A percentile compares a stretch with the other conserved stretches of the same genome.
Conservation (phyloP, 2,888 invertebrate genomes). For the Lasioglossum pauxillum region DNA sequence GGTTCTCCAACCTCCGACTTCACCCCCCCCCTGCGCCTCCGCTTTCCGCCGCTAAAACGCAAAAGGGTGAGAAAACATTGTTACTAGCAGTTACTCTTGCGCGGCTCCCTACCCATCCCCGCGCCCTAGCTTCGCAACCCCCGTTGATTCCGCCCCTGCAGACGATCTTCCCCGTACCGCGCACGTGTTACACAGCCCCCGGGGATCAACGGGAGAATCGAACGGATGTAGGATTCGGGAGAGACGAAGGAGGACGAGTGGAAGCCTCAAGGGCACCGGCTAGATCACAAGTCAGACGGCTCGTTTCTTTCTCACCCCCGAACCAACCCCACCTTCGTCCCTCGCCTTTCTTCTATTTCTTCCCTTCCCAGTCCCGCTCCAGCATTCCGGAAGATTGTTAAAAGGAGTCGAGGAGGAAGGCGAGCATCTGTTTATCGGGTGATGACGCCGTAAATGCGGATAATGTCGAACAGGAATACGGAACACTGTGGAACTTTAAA, state of each 20-base stretch:
- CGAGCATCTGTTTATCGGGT: slow-evolving; percentile 31
- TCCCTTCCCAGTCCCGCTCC: not conserved
- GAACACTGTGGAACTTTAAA: not conserved
- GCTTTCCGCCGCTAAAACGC: slow-evolving; percentile 71
- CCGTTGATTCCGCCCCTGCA: slow-evolving; percentile 46
- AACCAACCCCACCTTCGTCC: not conserved
- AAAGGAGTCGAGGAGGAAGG: slow-evolving; percentile 14
- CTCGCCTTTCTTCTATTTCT: not conserved
- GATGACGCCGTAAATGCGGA: not conserved
- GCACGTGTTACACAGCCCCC: slow-evolving; percentile 78
- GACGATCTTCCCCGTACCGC: slow-evolving; percentile 46
- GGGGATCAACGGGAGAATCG: slow-evolving; percentile 72
- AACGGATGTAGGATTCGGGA: slow-evolving; percentile 65
- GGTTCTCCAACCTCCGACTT: slow-evolving; percentile 39
- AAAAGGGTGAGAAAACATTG: slow-evolving; percentile 83
- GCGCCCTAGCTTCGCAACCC: slow-evolving; percentile 14
- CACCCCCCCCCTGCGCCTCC: slow-evolving; percentile 15
- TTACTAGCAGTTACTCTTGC: slow-evolving; percentile 80
- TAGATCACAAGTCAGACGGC: slow-evolving; percentile 69
- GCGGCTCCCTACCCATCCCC: slow-evolving; percentile 62
- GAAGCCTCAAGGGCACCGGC: slow-evolving; percentile 75
- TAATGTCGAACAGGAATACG: not conserved
- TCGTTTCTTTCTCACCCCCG: slow-evolving; percentile 56
- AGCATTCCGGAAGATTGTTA: slow-evolving; percentile 36
- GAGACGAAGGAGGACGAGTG: slow-evolving; percentile 55